phyloP scores from a whole-genome alignment of 2,113 vertebrate genomes.

The Oriolus oriolus region DNA sequence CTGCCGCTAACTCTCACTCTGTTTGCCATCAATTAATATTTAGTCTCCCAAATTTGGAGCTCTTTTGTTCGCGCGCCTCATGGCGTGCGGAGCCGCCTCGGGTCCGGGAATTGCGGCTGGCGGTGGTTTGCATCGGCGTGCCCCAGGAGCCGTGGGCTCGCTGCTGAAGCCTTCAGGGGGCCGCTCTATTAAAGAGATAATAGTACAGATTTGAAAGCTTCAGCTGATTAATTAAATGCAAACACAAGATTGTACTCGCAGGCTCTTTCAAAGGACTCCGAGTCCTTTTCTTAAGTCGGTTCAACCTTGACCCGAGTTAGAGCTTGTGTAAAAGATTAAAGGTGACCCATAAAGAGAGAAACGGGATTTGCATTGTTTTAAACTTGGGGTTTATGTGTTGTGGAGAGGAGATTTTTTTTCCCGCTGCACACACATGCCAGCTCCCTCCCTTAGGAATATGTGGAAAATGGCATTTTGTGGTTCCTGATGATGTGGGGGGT shows the following conservation, averaged over 20 bases:
- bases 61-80: neutral
- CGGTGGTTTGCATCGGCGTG: neutral
- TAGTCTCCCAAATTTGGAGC: neutral
- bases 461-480: neutral
- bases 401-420: neutral
- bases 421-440: accelerated
- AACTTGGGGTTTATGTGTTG: neutral
- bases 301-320: slow-evolving; percentile 38
- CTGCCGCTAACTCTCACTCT: slow-evolving; percentile 24
- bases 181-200: slow-evolving; percentile 32
- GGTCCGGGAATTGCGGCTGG: neutral
- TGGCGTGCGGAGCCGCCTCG: accelerated
- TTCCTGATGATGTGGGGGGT: neutral
- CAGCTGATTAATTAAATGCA: slow-evolving; percentile 57
- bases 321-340: neutral
- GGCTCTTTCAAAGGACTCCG: neutral
- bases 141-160: neutral
- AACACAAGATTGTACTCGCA: neutral
- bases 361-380: neutral
- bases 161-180: slow-evolving; percentile 15
- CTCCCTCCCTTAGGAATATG: accelerated
- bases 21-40: slow-evolving; percentile 50
- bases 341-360: neutral
- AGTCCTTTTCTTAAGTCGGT: neutral
- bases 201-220: slow-evolving; percentile 42